Base-by-base conservation (phyloP, 2,888 invertebrate genomes). In the Lepeophtheirus nordmannii region DNA sequence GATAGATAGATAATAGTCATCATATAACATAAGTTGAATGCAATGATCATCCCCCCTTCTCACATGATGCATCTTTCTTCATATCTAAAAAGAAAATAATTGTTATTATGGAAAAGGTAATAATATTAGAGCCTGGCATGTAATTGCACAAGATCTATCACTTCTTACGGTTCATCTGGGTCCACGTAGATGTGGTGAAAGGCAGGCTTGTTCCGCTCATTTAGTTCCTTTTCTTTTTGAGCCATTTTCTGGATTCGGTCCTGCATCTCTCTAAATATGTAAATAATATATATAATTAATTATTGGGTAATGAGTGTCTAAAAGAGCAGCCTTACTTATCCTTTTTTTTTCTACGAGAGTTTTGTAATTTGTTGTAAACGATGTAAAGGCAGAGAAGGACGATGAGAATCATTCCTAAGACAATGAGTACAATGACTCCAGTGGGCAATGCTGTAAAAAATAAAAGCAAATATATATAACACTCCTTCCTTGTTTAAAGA, bases 131-230 rank as follows among this genome's bases (percentile, higher is more conserved):
- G 53, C 17, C 53, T 5, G 53, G 5, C 8, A 14, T n/a, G 14
- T 2, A n/a, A 17, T 46, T 2, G 2, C 53, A 17, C 2, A 17
- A n/a, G 8, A 46, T 41, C 14, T 14, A 46, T 46, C n/a, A 2
- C 53, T n/a, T 46, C 53, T 46, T 46, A 46, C 53, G 53, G 53
- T 46, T 46, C 53, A 46, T 46, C 53, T 46, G 53, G 53, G 8
- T 46, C 53, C 53, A 46, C 53, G 17, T 46, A 46, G 53, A 46
- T 46, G 8, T 46, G 53, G 8, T 46, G 53, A 46, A 46, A 46
- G 8, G 53, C 53, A 17, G 53, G 53, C 8, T 46, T 46, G 53
- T 46, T 46, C 17, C 8, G 14, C 53, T 46, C 53, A 8, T 46
- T 46, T 8, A 46, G 17, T 17, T 46, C 53, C 53, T 17, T 14